phyloP scores from a whole-genome alignment of 2,797 vertebrate species.

The Squalus acanthias region DNA sequence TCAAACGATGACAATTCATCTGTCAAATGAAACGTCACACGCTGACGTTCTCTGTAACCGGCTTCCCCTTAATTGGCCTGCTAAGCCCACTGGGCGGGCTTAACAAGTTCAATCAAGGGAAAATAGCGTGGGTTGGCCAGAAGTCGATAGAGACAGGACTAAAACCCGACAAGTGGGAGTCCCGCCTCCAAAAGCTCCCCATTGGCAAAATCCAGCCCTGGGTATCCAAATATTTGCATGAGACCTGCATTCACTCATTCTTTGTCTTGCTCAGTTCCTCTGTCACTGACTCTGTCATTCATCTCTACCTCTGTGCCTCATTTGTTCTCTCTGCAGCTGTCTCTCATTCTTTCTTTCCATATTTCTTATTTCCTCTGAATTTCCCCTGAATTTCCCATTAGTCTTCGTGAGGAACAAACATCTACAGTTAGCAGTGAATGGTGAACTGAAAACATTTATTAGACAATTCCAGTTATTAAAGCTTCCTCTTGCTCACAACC shows the following conservation, averaged over 20 bases:
- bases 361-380: not conserved
- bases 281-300: not conserved
- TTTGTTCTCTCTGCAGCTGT: not conserved
- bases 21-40: no score
- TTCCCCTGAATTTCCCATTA: not conserved
- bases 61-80: no score
- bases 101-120: no score
- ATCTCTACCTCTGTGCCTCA: not conserved
- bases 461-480: not conserved
- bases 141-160: no score
- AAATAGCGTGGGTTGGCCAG: no score
- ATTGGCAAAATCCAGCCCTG: no score
- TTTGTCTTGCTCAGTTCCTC: not conserved
- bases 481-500: not conserved
- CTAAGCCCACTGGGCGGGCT: no score
- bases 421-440: not conserved
- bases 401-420: not conserved
- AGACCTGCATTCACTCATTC: not conserved
- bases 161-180: no score
- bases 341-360: not conserved
- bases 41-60: no score
- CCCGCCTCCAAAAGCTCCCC: no score
- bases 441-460: not conserved
- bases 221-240: not conserved
- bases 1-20: no score